Conservation (phyloP, 2,888 invertebrate genomes). For the Nycteola revayana region DNA sequence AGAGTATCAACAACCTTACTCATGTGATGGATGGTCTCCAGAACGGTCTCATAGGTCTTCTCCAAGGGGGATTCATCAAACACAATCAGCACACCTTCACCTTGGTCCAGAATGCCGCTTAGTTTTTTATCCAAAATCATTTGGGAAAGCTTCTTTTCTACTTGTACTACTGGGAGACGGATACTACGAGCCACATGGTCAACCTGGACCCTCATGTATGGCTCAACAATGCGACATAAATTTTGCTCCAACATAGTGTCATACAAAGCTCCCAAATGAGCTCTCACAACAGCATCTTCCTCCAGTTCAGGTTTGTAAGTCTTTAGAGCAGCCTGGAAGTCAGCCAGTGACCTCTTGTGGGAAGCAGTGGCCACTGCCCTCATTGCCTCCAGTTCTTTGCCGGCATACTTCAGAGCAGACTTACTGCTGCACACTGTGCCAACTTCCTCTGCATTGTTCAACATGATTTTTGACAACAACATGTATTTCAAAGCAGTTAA, state of each 20-base stretch:
- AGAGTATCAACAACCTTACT: constrained; percentile 99
- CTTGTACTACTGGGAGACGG: constrained; percentile 92
- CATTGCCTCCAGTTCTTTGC: constrained; percentile 98
- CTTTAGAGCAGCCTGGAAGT: constrained; percentile 95
- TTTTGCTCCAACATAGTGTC: constrained; percentile 99
- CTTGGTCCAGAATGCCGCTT: constrained; percentile 98
- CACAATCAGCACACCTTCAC: constrained; percentile 98
- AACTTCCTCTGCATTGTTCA: constrained; percentile 98
- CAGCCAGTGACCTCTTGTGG: constrained; percentile 97
- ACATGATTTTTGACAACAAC: constrained; percentile 99
- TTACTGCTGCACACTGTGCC: constrained; percentile 97
- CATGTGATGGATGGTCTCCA: constrained; percentile 99
- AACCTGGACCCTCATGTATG: constrained; percentile 98
- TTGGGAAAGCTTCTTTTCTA: constrained; percentile 99
- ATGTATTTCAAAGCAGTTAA: constrained; percentile 99
- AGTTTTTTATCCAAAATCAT: constrained; percentile 99
- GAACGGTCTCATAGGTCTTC: constrained; percentile 97
- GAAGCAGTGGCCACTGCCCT: constrained; percentile 97
- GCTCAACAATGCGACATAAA: constrained; percentile 98
- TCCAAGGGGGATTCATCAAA: constrained; percentile 97
- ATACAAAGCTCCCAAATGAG: constrained; percentile 97
- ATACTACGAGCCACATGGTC: constrained; percentile 95
- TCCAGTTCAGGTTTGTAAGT: constrained; percentile 94
- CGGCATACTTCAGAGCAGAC: constrained; percentile 97
- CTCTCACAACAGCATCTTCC: constrained; percentile 97